Conservation (phyloP, 2,113 vertebrate species). For the Toxotes chatareus region DNA sequence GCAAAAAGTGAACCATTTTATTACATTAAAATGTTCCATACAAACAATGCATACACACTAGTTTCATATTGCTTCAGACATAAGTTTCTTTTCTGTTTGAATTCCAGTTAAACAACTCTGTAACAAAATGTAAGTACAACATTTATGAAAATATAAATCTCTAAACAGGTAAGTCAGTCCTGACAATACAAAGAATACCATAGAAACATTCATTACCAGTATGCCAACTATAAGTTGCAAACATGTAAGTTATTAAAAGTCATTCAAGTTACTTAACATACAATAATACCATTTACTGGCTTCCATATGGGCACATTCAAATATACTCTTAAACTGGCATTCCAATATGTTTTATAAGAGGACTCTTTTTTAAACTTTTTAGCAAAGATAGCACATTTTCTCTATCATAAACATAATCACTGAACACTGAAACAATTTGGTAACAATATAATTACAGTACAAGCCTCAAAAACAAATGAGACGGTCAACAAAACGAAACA, state of each 20-base stretch:
- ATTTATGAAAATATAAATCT: slow-evolving; percentile 99
- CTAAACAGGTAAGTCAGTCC: slow-evolving; percentile 94
- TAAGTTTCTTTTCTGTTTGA: slow-evolving; percentile 84
- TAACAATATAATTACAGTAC: slow-evolving; percentile 81
- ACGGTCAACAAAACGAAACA: slow-evolving; percentile 68
- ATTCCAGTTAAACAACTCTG: slow-evolving; percentile 97
- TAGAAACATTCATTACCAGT: slow-evolving; percentile 99
- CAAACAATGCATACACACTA: slow-evolving; percentile 99
- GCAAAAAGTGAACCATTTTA: slow-evolving; percentile 87
- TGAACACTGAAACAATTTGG: slow-evolving; percentile 82
- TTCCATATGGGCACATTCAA: slow-evolving; percentile 92
- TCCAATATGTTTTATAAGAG: slow-evolving; percentile 82
- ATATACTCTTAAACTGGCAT: slow-evolving; percentile 87
- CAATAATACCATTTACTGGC: slow-evolving; percentile 87
- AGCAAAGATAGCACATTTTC: slow-evolving; percentile 82
- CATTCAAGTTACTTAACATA: slow-evolving; percentile 97
- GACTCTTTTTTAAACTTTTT: slow-evolving; percentile 76
- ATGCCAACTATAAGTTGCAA: slow-evolving; percentile 94
- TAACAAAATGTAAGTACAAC: slow-evolving; percentile 99
- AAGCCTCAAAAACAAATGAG: slow-evolving; percentile 74
- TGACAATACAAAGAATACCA: slow-evolving; percentile 99
- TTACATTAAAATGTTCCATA: slow-evolving; percentile 92
- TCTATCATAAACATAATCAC: slow-evolving; percentile 80
- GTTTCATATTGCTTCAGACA: slow-evolving; percentile 95
- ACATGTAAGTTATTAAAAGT: slow-evolving; percentile 96